Percentiles rank a stretch among this genome's conserved stretches.
Evolutionary conservation across 2,888 invertebrate species (phyloP).

Genomic region (Aromia moschata): DNA sequence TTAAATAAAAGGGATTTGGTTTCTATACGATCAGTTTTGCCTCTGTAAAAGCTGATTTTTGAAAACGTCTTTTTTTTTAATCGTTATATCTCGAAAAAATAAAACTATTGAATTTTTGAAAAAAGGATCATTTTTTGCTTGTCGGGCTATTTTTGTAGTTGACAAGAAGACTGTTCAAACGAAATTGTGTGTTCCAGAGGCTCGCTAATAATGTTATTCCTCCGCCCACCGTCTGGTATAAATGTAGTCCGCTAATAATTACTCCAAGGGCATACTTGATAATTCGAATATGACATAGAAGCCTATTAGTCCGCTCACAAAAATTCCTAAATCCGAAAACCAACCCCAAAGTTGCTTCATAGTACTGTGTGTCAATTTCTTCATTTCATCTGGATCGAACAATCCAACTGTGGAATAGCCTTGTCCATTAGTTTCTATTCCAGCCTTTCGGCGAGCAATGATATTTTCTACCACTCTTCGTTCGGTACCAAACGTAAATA

Average conservation of each 20-base stretch:
- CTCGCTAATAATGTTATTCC: conserved; percentile 23
- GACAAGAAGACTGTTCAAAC: too few relatives aligned
- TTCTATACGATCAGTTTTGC: too few relatives aligned
- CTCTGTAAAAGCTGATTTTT: too few relatives aligned
- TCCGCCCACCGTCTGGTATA: conserved; percentile 30
- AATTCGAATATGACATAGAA: conserved; percentile 31
- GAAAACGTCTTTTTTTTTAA: too few relatives aligned
- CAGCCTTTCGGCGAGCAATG: background rate
- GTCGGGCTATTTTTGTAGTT: too few relatives aligned
- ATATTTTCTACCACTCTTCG: background rate
- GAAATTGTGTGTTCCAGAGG: conserved; percentile 27
- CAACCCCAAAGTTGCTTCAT: conserved; percentile 32
- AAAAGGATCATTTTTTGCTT: too few relatives aligned
- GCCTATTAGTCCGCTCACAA: conserved; percentile 30
- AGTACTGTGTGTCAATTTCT: conserved; percentile 20
- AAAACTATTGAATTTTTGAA: too few relatives aligned
- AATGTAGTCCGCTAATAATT: conserved; percentile 27
- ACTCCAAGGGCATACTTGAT: conserved; percentile 18
- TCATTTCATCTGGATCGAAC: background rate
- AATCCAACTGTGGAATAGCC: background rate
- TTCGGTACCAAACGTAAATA: background rate
- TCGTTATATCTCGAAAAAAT: too few relatives aligned
- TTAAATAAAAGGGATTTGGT: too few relatives aligned
- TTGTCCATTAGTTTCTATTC: background rate
- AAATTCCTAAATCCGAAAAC: conserved; percentile 28